Evolutionary conservation across 1,140 invertebrate genomes (phyloP), one percentile per base, ranked within the genome.

Genomic region (Monomorium pharaonis): DNA sequence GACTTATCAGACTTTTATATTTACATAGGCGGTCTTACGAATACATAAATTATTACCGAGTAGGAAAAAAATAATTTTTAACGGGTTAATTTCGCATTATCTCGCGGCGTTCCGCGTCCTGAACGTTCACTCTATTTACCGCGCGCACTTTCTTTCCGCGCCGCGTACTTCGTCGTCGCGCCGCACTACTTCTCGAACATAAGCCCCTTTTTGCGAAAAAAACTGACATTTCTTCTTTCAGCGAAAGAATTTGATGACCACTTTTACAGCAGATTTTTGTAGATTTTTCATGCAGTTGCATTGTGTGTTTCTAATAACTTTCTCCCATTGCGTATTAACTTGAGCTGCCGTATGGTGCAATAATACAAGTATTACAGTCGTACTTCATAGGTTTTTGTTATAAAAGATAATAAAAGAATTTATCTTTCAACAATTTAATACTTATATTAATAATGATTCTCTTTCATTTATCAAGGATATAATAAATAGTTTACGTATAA

Each of bases 101-200:
- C 33, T 80, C 47, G 33, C 4, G 18, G 14, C 63, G 78, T 81
- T 72, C 56, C 78, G 42, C 37, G 67, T 60, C 67, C 67, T 83
- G 78, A 56, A 60, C 78, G 42, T n/a, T 83, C 67, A 83, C 37
- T 60, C 51, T 74, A 72, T 83, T 58, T 83, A 83, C 37, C 78
- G 12, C 67, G 60, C 60, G 51, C n/a, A 83, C 67, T 83, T 83
- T 81, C 63, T 81, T 81, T 83, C 78, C 67, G 78, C 78, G 78
- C 78, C 67, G 33, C n/a, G 67, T 44, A 83, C 27, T 83, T 51
- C 76, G 44, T 78, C 60, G 44, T 44, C 56, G 74, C 67, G 51
- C 54, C 67, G 67, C 24, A 42, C 67, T 58, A 80, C 69, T 70
- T 74, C 27, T 81, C 49, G 9, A 37, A 81, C 24, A 18, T 21